Evolutionary conservation across 2,113 vertebrate species (phyloP).

Genomic region (Ibidorhyncha struthersii): DNA sequence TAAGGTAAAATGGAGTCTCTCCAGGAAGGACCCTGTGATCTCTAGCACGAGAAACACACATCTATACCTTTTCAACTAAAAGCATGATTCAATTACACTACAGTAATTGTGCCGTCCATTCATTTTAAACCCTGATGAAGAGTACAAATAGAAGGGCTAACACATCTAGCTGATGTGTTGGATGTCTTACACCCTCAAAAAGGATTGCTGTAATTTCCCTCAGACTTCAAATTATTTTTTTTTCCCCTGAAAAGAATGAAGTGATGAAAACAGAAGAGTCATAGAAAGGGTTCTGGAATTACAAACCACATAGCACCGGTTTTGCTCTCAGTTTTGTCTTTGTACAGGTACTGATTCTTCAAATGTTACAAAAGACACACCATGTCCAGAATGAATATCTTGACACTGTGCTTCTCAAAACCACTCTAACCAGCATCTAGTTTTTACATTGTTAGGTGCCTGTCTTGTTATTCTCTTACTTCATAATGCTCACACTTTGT

Average conservation of each 20-base stretch:
- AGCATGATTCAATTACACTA: not conserved
- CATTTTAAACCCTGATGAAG: not conserved
- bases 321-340: not conserved
- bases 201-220: not conserved
- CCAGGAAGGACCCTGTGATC: not conserved
- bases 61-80: not conserved
- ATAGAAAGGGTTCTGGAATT: not conserved
- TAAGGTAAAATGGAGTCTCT: not conserved
- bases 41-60: not conserved
- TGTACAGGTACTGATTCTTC: not conserved
- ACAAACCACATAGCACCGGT: not conserved
- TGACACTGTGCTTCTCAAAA: not conserved
- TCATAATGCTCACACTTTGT: not conserved
- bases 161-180: not conserved
- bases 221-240: not conserved
- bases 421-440: not conserved
- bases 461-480: not conserved
- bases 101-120: not conserved
- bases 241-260: not conserved
- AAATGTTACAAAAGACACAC: not conserved
- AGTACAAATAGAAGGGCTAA: not conserved
- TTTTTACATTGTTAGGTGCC: not conserved
- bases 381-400: not conserved
- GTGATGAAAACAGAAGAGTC: not conserved
- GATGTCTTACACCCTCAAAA: not conserved